phyloP scores from a whole-genome alignment of 2,797 vertebrate species.

The Hippoglossus hippoglossus region DNA sequence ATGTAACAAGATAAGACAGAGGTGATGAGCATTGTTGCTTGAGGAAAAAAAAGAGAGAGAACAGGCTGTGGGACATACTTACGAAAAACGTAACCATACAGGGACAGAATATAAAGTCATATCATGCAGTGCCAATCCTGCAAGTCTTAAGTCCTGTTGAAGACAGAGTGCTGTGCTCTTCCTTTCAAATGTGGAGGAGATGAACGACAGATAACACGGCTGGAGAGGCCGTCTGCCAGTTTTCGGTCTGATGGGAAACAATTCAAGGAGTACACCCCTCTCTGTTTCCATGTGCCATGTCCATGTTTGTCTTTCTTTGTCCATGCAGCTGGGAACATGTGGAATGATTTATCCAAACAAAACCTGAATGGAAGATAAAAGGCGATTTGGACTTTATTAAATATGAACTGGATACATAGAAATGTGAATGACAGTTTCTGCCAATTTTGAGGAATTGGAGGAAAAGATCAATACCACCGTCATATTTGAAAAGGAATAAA shows the following conservation, averaged over 20 bases:
- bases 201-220: slow-evolving; percentile 11
- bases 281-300: slow-evolving; percentile 27
- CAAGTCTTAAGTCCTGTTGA: not conserved
- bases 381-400: no score
- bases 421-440: not conserved
- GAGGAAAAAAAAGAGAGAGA: not conserved
- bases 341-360: slow-evolving; percentile 10
- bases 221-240: slow-evolving; percentile 12
- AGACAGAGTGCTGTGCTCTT: rapidly evolving
- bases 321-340: slow-evolving; percentile 30
- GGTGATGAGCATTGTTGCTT: slow-evolving; percentile 8
- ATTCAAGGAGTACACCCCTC: slow-evolving; percentile 29
- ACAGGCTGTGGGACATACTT: not conserved
- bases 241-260: slow-evolving; percentile 17
- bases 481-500: not conserved
- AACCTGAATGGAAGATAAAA: slow-evolving; percentile 2
- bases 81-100: not conserved
- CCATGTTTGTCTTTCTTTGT: slow-evolving; percentile 17
- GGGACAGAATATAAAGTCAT: no score
- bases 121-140: not conserved
- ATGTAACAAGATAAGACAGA: slow-evolving; percentile 37
- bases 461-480: not conserved
- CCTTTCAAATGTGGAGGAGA: slow-evolving; percentile 16
- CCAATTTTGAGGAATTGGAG: not conserved
- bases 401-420: not conserved